A percentile compares a stretch with the other conserved stretches of the same genome.
Evolutionary conservation across 2,113 vertebrate species (phyloP).

Genomic region (Paratilapia polleni): DNA sequence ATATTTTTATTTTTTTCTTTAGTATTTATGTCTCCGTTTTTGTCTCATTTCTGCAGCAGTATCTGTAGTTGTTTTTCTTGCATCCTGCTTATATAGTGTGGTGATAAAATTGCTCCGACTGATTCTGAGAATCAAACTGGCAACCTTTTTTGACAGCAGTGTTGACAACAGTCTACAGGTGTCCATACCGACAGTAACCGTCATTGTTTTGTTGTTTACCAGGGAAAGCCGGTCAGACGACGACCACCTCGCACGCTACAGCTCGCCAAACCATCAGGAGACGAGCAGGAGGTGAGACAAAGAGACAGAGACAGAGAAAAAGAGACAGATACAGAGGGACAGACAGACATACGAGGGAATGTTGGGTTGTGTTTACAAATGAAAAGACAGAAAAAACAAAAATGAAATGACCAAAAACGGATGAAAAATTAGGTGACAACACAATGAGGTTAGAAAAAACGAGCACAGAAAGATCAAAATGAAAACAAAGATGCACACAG

Average conservation of each 20-base stretch:
- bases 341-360: background rate
- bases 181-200: background rate
- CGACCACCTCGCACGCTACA: slow-evolving; percentile 59
- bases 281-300: slow-evolving; percentile 50
- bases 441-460: background rate
- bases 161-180: background rate
- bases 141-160: background rate
- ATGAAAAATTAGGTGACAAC: background rate
- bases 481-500: background rate
- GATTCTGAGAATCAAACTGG: background rate
- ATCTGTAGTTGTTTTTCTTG: no score
- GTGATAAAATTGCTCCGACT: background rate
- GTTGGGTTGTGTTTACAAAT: no score
- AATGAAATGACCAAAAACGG: background rate
- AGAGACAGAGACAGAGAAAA: background rate
- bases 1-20: no score
- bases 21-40: no score
- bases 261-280: slow-evolving; percentile 17
- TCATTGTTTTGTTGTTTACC: background rate
- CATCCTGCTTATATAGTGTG: background rate
- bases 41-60: no score
- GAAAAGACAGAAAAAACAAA: background rate
- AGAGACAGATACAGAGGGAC: no score
- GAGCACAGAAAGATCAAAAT: no score
- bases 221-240: slow-evolving; percentile 63